Evolutionary conservation across 1,140 invertebrate genomes (phyloP), one percentile per base, ranked within the genome.

Genomic region (Cydia splendana): DNA sequence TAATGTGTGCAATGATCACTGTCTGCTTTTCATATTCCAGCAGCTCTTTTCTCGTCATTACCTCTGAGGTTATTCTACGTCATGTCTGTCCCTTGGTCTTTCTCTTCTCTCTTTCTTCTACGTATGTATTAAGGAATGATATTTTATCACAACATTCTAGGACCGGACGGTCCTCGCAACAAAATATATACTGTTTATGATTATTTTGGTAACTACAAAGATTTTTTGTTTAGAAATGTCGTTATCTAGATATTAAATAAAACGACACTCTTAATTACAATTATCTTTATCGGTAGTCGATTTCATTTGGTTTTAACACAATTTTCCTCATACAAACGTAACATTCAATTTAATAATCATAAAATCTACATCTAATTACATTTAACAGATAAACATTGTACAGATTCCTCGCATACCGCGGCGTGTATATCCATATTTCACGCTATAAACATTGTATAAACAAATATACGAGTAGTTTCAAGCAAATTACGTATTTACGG

Each of bases 401-500:
- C 42, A 38, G 38, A 71, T 71, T 71, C 67, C 67, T n/a, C 34
- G 24, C 30, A 71, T 71, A 18, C 67, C 38, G 34, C 67, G 38
- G 30, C 67, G 38, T 15, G 67, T 71, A 42, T 71, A 38, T 69
- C 9, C 30, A 85, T 86, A 88, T 81, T 82, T 85, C 81, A 90
- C 80, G 73, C 78, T 86, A 84, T 86, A 84, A 85, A 84, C 84
- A 84, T 87, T 84, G 82, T 83, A 85, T 86, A 85, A 89, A 88
- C 82, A 88, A 88, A 90, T 76, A 80, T 82, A 82, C 82, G 82
- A 85, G 85, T 82, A 82, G 82, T 84, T 84, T 84, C 76, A 78
- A 85, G 84, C 80, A 86, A 90, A 89, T 89, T 89, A 85, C 81
- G 83, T 85, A 85, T 87, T 87, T 88, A 85, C 82, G 78, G 77